Evolutionary conservation across 2,797 vertebrate species (phyloP), one percentile per base, ranked within the genome.

Genomic region (Cryptoblepharus egeriae): DNA sequence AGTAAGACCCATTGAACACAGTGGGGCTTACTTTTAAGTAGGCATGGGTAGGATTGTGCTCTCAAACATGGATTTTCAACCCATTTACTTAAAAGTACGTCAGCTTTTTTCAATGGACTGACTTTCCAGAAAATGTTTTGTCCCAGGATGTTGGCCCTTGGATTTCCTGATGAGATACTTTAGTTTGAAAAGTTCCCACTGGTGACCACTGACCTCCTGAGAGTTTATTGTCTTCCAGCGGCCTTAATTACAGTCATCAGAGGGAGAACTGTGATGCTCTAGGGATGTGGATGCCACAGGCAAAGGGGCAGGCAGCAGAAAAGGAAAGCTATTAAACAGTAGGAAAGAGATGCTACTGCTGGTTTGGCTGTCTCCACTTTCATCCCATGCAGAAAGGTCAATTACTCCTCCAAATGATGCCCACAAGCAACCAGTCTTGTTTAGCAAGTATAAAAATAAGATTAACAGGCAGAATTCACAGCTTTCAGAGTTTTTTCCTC

Each of bases 251-350:
- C 80, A 78, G 64, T 55, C 82, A 5, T 84, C 72, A 32, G 52
- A n/a, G 8, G 39, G 85, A 26, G 28, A 73, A 20, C 28, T 20
- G 11, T 22, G 55, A 30, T 52, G 55, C 52, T 81, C 32, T 63
- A 2, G 61, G 55, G 61, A 30, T 49, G 12, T 18, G 18, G 22
- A 72, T n/a, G 61, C 39, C 52, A 13, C 60, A 80, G 73, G 72
- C 37, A 32, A 57, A 63, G 49, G 16, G 58, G 28, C 73, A 73
- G 68, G 10, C 8, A 0, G 78, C 3, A 3, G 30, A 83, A 60
- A 1, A 45, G 20, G 63, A 80, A 37, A 0, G 2, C 55, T 74
- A 87, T 93, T 90, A 91, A 91, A 90, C 88, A 83, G 90, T 58
- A 70, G 87, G 91, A 79, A 81, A 79, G 77, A 87, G 71, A 77